These are phyloP conservation scores for Seriola quinqueradiata DNA, from an alignment of 2,113 vertebrate genomes.

Conservation along the genomic window DNA sequence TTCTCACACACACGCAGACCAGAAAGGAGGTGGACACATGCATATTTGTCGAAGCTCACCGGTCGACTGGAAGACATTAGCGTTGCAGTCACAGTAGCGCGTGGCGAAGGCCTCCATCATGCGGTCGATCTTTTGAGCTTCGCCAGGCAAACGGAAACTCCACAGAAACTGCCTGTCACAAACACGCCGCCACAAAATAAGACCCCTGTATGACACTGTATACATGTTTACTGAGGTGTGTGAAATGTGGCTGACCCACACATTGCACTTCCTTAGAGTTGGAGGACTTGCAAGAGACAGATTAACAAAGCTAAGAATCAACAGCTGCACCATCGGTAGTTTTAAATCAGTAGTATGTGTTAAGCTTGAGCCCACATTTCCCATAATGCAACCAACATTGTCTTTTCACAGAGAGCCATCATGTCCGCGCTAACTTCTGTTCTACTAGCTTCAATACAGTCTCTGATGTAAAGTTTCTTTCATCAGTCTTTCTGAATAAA, in stretches of 20 bases:
- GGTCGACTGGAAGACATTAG: slow-evolving; percentile 91
- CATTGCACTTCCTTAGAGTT: background rate
- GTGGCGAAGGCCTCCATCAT: slow-evolving; percentile 97
- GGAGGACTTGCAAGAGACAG: too few relatives aligned
- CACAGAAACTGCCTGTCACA: slow-evolving; percentile 92
- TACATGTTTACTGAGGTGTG: background rate
- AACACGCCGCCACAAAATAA: background rate
- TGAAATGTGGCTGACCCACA: background rate
- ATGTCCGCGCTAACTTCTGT: too few relatives aligned
- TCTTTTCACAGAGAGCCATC: too few relatives aligned
- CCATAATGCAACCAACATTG: background rate
- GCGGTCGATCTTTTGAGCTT: slow-evolving; percentile 97
- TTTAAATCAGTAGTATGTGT: too few relatives aligned
- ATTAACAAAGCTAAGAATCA: too few relatives aligned
- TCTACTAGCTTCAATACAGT: too few relatives aligned
- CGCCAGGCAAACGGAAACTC: slow-evolving; percentile 96
- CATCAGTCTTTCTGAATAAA: too few relatives aligned
- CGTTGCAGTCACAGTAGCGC: slow-evolving; percentile 94
- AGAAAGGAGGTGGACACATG: slow-evolving; percentile 1
- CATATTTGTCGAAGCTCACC: slow-evolving; percentile 79
- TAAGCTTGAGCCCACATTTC: too few relatives aligned
- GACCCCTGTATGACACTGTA: background rate
- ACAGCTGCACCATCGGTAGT: too few relatives aligned
- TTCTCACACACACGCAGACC: background rate
- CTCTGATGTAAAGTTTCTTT: too few relatives aligned